A percentile compares a stretch with the other conserved stretches of the same genome.
phyloP scores from a whole-genome alignment of 2,888 invertebrate genomes.

The Gibbula magus region DNA sequence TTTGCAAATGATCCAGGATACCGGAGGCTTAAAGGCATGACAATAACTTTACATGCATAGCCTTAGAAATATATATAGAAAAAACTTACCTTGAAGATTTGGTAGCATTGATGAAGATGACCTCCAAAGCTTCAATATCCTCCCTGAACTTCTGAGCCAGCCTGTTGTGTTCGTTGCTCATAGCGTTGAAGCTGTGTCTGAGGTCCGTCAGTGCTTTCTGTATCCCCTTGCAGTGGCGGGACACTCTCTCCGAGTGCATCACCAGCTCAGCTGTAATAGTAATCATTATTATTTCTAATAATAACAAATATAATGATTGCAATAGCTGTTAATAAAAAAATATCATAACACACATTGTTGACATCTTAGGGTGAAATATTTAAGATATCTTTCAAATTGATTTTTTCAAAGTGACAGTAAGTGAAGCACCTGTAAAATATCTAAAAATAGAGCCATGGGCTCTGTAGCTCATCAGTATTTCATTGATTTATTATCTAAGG shows the following conservation, averaged over 20 bases:
- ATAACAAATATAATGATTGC: background rate
- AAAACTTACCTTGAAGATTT: conserved; percentile 70
- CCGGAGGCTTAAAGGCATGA: too few species aligned
- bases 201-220: conserved; percentile 71
- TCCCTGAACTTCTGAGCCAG: conserved; percentile 67
- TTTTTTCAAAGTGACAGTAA: too few species aligned
- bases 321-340: background rate
- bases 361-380: too few species aligned
- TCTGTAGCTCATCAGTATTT: too few species aligned
- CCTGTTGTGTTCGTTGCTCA: conserved; percentile 70
- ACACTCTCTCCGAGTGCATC: conserved; percentile 74
- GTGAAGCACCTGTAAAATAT: too few species aligned
- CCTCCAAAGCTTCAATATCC: conserved; percentile 71
- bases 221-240: conserved; percentile 73
- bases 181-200: conserved; percentile 61
- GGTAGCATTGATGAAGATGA: conserved; percentile 73
- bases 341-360: too few species aligned
- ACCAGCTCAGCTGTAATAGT: conserved; percentile 70
- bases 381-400: too few species aligned
- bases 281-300: too few species aligned
- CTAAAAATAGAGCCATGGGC: too few species aligned
- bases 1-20: too few species aligned
- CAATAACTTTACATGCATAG: too few species aligned
- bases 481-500: too few species aligned
- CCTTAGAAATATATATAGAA: background rate